phyloP scores from a whole-genome alignment of 2,888 invertebrate species.

The Nemapogon koenigi region DNA sequence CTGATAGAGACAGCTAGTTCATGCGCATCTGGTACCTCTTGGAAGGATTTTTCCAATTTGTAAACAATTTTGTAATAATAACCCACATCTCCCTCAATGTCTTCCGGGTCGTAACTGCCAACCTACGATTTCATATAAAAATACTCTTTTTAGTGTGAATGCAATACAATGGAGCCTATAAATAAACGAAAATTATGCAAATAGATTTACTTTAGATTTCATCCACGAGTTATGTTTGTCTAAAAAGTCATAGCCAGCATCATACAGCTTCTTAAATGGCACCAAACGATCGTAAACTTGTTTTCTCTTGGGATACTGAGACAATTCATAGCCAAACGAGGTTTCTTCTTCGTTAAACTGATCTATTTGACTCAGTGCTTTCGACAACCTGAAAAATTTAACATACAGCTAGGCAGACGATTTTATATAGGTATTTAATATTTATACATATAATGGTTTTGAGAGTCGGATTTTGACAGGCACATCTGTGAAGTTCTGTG shows the following conservation, averaged over 20 bases:
- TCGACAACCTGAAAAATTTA: slow-evolving; percentile 66
- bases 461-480: no score
- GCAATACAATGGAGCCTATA: no score
- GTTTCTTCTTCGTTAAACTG: slow-evolving; percentile 91
- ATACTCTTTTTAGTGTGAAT: no score
- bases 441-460: no score
- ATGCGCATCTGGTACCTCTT: slow-evolving; percentile 75
- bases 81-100: slow-evolving; percentile 81
- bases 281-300: slow-evolving; percentile 77
- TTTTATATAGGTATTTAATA: no score
- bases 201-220: slow-evolving; percentile 61
- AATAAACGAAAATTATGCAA: no score
- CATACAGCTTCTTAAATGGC: slow-evolving; percentile 88
- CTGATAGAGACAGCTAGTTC: slow-evolving; percentile 71
- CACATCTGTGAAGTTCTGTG: no score
- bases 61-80: slow-evolving; percentile 76
- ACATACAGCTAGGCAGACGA: no score
- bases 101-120: slow-evolving; percentile 86
- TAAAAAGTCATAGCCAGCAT: slow-evolving; percentile 86
- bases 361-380: slow-evolving; percentile 82
- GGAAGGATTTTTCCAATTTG: slow-evolving; percentile 87
- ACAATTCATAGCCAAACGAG: slow-evolving; percentile 86
- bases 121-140: slow-evolving; percentile 59
- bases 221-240: slow-evolving; percentile 87
- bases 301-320: slow-evolving; percentile 88